Base-by-base conservation (phyloP, 2,797 vertebrate genomes). In the Clangula hyemalis region DNA sequence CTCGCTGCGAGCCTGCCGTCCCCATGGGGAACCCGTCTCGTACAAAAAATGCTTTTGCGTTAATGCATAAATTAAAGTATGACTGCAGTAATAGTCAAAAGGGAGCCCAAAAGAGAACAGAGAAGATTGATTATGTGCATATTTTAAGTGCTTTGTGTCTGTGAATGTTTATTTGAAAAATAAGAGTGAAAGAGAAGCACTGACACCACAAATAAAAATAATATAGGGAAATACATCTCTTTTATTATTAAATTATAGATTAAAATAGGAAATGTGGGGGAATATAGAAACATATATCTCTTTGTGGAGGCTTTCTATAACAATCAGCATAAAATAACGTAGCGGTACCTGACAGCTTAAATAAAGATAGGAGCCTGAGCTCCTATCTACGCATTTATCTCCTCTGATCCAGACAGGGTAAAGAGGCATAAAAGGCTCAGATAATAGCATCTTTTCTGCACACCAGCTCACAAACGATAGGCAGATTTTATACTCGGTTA, bases 171-270 rank as follows among this genome's bases (percentile, higher is more conserved):
- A 76, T 60, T 73, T 36, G 77, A 85, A 82, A 94, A 95, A 91
- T 66, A 91, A 85, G 91, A 95, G 83, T 28, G 76, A 87, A 82
- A 45, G 51, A 77, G 89, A 82, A 73, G 74, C 87, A n/a, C 53
- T 86, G 91, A 93, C 71, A 90, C 80, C 69, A 87, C 91, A 89
- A 93, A 87, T 94, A 94, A 96, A 94, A 95, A 87, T 95, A 91
- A 96, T 82, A 95, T 39, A 90, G 94, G 87, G 78, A 95, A 97
- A 97, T 94, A 95, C 78, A 75, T 94, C 94, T 95, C 62, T 89
- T 96, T 96, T 84, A 80, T 93, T 95, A 96, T 97, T 96, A 93
- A 96, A 97, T 96, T 96, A 96, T 89, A 91, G 95, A 97, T 97
- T 96, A 97, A 97, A 97, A 96, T 90, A 95, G 80, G 45, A 75